Evolutionary conservation across 2,113 vertebrate genomes (phyloP), one percentile per base, ranked within the genome.

Genomic region (Athene noctua): DNA sequence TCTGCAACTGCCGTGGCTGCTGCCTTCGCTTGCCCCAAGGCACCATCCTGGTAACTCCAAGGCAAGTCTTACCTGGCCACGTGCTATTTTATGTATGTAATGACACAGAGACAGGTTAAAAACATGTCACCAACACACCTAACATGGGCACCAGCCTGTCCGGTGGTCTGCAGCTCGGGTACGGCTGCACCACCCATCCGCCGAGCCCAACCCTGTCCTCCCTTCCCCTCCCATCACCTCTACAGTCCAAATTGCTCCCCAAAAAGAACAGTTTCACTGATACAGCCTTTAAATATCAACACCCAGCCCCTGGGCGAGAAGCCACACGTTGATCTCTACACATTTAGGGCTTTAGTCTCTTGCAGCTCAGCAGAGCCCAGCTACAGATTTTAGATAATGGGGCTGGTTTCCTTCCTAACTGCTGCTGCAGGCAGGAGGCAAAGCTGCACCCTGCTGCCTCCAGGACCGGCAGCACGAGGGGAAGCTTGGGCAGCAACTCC

Each of bases 11-110:
- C 38, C 12, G 38, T 1, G 13, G 68, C 26, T 40, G 20, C 63
- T 11, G 59, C 59, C 32, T 44, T 46, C 32, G 0, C 57, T n/a
- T n/a, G 4, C 5, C 29, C 29, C 47, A 13, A 23, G 16, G 34
- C 38, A 15, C 46, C 3, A 5, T 15, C 51, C 44, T 14, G 17
- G 7, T 27, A 44, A 30, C 38, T 5, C 80, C 3, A 25, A 15
- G 58, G 38, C 15, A 10, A 63, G 44, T 15, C 83, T 30, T 3
- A 19, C 30, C 51, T 11, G 2, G 38, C 38, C 78, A 51, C 5
- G 1, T 5, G 11, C 26, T 27, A 8, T 17, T 51, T 40, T 6
- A 17, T 1, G 10, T 14, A 7, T 0, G 2, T 7, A 34, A 11
- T 25, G 18, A 36, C 1, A 15, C 2, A 1, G 52, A 38, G 12